Conservation (phyloP, 64 coral and sea anemone species). For the Montipora sp. region DNA sequence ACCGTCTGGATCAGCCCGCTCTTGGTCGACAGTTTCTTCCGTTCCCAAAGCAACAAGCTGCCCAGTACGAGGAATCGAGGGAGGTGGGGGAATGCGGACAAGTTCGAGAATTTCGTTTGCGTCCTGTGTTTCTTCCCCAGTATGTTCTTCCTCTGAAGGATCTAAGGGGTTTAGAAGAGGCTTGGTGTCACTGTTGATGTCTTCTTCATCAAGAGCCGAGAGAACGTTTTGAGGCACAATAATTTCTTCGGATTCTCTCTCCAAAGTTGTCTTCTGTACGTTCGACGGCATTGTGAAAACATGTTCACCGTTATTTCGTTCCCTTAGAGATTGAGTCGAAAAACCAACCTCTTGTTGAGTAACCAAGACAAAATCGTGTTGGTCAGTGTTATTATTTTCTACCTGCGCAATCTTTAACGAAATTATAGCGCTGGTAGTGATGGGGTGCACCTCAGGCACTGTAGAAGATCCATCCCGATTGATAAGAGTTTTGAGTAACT, state of each 20-base stretch:
- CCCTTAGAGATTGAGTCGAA: background rate
- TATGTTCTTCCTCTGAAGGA: background rate
- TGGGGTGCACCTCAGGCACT: background rate
- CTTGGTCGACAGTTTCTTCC: background rate
- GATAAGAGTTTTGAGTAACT: background rate
- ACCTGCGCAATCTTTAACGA: background rate
- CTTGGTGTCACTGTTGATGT: background rate
- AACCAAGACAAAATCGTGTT: background rate
- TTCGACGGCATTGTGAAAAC: background rate
- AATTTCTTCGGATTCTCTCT: background rate
- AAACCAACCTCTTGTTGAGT: background rate
- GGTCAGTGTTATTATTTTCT: background rate
- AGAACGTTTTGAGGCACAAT: background rate
- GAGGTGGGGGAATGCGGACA: constrained; percentile 37
- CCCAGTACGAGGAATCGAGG: constrained; percentile 13
- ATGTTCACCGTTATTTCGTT: background rate
- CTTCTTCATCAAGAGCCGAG: background rate
- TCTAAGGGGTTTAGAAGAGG: background rate
- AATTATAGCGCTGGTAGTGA: background rate
- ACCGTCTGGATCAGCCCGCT: background rate
- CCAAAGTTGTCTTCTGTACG: background rate
- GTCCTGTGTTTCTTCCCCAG: background rate
- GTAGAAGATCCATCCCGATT: background rate
- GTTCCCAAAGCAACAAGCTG: background rate
- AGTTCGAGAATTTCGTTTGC: constrained; percentile 15